A percentile compares a stretch with the other conserved stretches of the same genome.
phyloP scores from a whole-genome alignment of 2,797 vertebrate species.

The Heliangelus exortis region DNA sequence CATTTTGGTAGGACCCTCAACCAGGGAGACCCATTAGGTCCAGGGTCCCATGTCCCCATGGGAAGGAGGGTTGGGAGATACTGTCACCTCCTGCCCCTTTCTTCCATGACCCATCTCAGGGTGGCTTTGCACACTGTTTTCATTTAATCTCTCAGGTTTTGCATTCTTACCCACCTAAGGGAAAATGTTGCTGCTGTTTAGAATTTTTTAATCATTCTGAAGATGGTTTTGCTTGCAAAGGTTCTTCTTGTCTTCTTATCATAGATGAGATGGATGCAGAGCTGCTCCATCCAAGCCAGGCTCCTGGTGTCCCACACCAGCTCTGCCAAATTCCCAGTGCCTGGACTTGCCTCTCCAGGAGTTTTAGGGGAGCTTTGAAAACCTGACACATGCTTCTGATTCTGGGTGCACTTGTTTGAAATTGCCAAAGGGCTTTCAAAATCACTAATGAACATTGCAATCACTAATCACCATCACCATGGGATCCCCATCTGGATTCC shows the following conservation, averaged over 20 bases:
- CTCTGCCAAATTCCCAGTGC: neutral
- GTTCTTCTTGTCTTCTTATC: neutral
- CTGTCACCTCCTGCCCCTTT: neutral
- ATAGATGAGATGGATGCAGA: neutral
- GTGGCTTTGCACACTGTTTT: neutral
- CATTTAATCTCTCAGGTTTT: neutral
- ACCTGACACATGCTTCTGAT: neutral
- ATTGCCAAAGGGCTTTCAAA: neutral
- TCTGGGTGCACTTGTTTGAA: neutral
- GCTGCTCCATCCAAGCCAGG: neutral
- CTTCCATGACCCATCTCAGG: neutral
- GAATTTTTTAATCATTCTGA: rapidly evolving
- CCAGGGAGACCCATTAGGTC: neutral
- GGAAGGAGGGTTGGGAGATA: neutral
- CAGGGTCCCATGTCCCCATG: rapidly evolving
- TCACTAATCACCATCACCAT: constrained; percentile 49
- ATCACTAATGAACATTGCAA: constrained; percentile 44
- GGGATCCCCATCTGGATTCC: constrained; percentile 56
- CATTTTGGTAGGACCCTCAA: neutral
- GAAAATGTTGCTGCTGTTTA: neutral
- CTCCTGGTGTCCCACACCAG: neutral
- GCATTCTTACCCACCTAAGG: rapidly evolving
- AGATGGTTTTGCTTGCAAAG: neutral
- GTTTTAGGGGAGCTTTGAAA: neutral
- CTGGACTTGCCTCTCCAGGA: neutral